phyloP scores from a whole-genome alignment of 2,888 invertebrate species.

The Mythimna impura region DNA sequence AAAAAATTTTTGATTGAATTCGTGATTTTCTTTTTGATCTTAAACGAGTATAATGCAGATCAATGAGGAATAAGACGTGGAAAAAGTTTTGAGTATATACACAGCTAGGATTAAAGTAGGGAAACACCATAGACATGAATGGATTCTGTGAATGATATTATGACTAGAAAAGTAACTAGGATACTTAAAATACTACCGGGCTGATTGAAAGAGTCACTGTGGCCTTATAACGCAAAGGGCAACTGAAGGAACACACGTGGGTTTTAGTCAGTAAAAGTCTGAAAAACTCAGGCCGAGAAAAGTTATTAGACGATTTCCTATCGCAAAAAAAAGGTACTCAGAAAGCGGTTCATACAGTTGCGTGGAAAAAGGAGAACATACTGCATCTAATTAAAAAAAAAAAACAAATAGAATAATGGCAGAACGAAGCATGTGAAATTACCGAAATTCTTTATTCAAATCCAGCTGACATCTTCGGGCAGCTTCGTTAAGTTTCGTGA shows the following conservation, averaged over 20 bases:
- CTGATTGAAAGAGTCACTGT: too few relatives aligned
- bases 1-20: background rate
- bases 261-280: too few relatives aligned
- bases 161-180: background rate
- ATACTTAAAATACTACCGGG: too few relatives aligned
- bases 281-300: too few relatives aligned
- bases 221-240: too few relatives aligned
- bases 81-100: background rate
- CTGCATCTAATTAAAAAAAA: background rate
- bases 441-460: slow-evolving; percentile 2
- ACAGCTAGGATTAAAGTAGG: background rate
- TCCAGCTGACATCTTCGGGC: slow-evolving; percentile 7
- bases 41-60: background rate
- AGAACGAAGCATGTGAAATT: background rate
- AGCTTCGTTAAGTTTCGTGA: slow-evolving; percentile 1
- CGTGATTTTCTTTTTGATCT: background rate
- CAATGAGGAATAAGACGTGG: background rate
- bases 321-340: too few relatives aligned
- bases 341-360: too few relatives aligned
- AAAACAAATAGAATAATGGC: background rate
- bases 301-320: too few relatives aligned
- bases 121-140: background rate
- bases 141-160: background rate
- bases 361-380: too few relatives aligned
- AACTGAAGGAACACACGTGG: too few relatives aligned